Percentiles rank a stretch among this genome's conserved stretches.
phyloP scores from a whole-genome alignment of 2,797 vertebrate genomes.

The Fringilla coelebs region DNA sequence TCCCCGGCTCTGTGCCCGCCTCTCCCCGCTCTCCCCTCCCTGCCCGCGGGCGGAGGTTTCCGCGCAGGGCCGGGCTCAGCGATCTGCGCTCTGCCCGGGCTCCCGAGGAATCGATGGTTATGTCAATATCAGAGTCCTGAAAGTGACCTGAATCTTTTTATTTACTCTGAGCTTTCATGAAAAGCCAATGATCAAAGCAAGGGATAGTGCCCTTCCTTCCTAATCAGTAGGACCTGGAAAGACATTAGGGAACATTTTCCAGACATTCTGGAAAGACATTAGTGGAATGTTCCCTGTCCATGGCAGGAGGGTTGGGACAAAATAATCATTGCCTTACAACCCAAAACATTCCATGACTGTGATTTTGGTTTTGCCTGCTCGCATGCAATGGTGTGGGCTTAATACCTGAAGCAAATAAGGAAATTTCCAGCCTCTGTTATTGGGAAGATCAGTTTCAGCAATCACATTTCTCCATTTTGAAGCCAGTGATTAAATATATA shows the following conservation, averaged over 20 bases:
- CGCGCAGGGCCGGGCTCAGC: neutral
- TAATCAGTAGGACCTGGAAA: neutral
- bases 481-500: neutral
- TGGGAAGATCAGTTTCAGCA: neutral
- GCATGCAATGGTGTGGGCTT: neutral
- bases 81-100: neutral
- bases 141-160: neutral
- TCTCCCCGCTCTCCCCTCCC: no score
- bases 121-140: neutral
- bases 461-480: neutral
- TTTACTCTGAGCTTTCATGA: neutral
- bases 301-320: neutral
- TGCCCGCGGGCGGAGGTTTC: neutral
- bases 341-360: neutral
- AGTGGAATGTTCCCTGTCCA: neutral
- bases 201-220: neutral
- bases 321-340: neutral
- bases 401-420: neutral
- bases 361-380: neutral
- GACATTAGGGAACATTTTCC: neutral
- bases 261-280: neutral
- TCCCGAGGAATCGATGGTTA: neutral
- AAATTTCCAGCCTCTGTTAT: neutral
- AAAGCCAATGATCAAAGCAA: neutral
- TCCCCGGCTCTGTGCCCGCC: neutral